Base-by-base conservation (phyloP, 2,888 invertebrate genomes). In the Eupithecia pulchellata region DNA sequence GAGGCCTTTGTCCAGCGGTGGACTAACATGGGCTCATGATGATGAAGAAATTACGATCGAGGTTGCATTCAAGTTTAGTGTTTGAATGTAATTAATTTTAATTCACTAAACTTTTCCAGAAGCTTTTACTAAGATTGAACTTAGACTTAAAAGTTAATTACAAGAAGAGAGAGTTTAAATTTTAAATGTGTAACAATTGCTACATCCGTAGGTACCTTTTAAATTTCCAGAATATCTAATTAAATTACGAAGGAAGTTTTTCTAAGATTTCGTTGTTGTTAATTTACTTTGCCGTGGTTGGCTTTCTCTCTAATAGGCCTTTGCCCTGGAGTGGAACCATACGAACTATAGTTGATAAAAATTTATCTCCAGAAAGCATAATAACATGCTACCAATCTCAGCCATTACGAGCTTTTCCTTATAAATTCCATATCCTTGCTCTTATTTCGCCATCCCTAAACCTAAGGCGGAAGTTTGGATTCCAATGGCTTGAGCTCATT, bases 91-190 rank as follows among this genome's bases (percentile, higher is more conserved):
- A 52, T 20, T 25, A 52, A 52, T n/a, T 47, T 20, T 6, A 9
- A 9, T 47, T 47, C 20, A 11, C 20, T 47, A 20, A 20, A 47
- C 47, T 20, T 47, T 47, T 47, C 20, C 20, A 20, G 47, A 47
- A 47, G 11, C 20, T 47, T 47, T 47, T 20, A 57, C 9, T 71
- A 32, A 32, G 64, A 60, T 64, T 61, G 60, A 57, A 57, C 2
- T 27, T 5, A 57, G 27, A 11, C 5, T 27, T 4, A 11, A 27
- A 55, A 27, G 8, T 47, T 47, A 6, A 1, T 20, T 9, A 20
- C n/a, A 47, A 47, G 20, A 47, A 47, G 20, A 17, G 9, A 20
- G 20, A 3, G 8, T 20, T 42, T 42, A n/a, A n/a, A 20, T 42
- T 39, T 39, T 39, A 39, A 39, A 39, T 17, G 17, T 5, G 39